These are phyloP conservation scores for Neodiprion fabricii DNA, from an alignment of 1,140 invertebrate species.

Conservation along the genomic window DNA sequence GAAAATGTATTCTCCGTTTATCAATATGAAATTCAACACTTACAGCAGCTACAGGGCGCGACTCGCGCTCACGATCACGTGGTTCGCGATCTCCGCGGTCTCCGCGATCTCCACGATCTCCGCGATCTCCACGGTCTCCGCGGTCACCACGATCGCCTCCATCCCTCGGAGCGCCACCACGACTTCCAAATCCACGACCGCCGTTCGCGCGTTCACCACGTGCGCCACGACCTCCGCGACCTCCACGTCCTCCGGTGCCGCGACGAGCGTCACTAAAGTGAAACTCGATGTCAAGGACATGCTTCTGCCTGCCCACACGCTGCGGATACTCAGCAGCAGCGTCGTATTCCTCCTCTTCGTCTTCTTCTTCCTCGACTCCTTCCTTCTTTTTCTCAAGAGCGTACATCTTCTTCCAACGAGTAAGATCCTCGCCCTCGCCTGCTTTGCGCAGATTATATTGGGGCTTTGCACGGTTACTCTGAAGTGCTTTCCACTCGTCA, in stretches of 20 bases:
- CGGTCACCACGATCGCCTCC: constrained; percentile 43
- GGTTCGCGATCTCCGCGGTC: constrained; percentile 29
- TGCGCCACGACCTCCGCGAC: constrained; percentile 62
- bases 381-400: constrained; percentile 82
- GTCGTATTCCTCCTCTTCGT: constrained; percentile 77
- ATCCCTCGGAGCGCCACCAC: constrained; percentile 42
- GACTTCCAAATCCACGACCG: constrained; percentile 50
- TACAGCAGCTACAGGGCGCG: constrained; percentile 15
- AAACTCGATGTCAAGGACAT: constrained; percentile 87
- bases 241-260: constrained; percentile 68
- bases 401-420: constrained; percentile 93
- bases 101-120: constrained; percentile 40
- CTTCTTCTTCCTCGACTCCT: constrained; percentile 70
- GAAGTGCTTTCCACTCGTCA: constrained; percentile 88
- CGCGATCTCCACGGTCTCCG: constrained; percentile 44
- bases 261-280: constrained; percentile 85
- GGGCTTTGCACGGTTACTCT: constrained; percentile 76
- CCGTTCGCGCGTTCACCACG: constrained; percentile 53
- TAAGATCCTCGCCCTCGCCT: constrained; percentile 88
- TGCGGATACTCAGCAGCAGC: constrained; percentile 80
- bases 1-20: too few relatives aligned
- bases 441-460: constrained; percentile 90
- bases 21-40: background rate
- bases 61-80: constrained; percentile 45
- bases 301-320: constrained; percentile 86